These are phyloP conservation scores for Fukomys damarensis DNA, from an alignment of 2,113 vertebrate genomes.

Conservation along the genomic window DNA sequence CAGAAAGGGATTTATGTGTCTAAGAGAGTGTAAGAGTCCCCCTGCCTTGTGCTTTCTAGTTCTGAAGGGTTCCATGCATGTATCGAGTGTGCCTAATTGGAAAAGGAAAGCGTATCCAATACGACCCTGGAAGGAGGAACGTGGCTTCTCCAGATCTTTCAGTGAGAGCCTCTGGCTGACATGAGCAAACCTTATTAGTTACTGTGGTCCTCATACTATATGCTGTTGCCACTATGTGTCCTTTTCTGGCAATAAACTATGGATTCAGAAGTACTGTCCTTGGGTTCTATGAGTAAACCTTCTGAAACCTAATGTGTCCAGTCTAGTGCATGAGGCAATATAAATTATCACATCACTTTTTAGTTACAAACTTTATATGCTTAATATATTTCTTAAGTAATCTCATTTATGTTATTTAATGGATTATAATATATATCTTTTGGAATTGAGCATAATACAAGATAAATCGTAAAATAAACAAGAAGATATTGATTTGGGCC, in stretches of 20 bases:
- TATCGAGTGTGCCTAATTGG: not conserved
- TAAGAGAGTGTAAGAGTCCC: not conserved
- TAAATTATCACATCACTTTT: not conserved
- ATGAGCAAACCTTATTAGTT: not conserved
- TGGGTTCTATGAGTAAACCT: not conserved
- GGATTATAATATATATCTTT: not conserved
- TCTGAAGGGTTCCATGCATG: not conserved
- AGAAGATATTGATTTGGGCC: not conserved
- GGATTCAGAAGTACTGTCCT: not conserved
- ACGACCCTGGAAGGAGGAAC: accelerated
- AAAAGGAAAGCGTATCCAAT: not conserved
- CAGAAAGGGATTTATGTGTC: not conserved
- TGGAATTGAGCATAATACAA: not conserved
- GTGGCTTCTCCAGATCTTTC: not conserved
- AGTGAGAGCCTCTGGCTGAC: not conserved
- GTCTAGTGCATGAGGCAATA: not conserved
- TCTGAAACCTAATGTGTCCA: not conserved
- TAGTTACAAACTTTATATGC: not conserved
- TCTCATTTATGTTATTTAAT: conserved; percentile 13
- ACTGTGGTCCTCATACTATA: not conserved
- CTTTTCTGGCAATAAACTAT: not conserved
- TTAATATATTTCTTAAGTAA: conserved; percentile 41
- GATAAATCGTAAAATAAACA: not conserved
- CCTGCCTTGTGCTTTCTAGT: not conserved
- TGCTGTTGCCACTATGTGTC: not conserved